Conservation (phyloP, 2,888 invertebrate genomes). For the Philhelius pedissequus region DNA sequence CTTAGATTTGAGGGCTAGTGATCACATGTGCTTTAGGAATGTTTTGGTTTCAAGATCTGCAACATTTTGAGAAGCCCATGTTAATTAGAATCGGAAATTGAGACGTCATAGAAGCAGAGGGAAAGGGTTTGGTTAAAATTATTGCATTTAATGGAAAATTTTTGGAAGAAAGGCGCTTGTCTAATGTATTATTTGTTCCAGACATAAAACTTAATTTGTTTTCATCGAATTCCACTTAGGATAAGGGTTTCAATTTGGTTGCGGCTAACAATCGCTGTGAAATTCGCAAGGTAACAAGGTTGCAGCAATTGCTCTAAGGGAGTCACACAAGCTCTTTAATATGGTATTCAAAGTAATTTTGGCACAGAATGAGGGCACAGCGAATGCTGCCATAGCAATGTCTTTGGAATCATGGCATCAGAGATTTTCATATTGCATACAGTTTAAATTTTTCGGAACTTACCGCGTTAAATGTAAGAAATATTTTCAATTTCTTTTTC, state of each 20-base stretch:
- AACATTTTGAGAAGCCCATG: neutral
- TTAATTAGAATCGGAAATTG: constrained; percentile 23
- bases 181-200: neutral
- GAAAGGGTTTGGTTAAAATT: neutral
- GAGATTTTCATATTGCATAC: too few relatives aligned
- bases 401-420: constrained; percentile 69
- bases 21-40: constrained; percentile 1
- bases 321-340: neutral
- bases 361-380: neutral
- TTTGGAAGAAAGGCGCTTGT: neutral
- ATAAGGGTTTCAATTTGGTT: too few relatives aligned
- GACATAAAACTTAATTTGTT: neutral
- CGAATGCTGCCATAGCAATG: neutral
- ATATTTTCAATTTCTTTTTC: too few relatives aligned
- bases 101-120: constrained; percentile 34
- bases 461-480: too few relatives aligned
- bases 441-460: too few relatives aligned
- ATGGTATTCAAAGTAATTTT: neutral
- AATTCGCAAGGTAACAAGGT: neutral
- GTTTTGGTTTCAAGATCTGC: neutral
- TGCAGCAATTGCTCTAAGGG: neutral
- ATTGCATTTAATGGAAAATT: neutral
- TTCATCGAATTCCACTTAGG: too few relatives aligned
- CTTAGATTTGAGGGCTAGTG: too few relatives aligned
- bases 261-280: too few relatives aligned